Evolutionary conservation across 1,140 invertebrate species (phyloP), one percentile per base, ranked within the genome.

Genomic region (Habropoda laboriosa): DNA sequence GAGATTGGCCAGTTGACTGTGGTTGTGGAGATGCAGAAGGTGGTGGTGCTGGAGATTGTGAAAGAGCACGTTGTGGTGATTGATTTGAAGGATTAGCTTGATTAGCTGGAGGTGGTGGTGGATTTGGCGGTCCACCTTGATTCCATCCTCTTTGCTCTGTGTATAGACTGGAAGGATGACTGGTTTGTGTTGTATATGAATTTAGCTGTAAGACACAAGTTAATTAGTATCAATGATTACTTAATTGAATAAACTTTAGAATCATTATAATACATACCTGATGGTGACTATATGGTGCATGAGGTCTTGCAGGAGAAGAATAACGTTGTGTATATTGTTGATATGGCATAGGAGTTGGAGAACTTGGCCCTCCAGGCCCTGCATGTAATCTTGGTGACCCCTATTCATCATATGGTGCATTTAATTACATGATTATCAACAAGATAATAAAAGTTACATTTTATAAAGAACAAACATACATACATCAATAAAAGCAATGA

Each of bases 201-300:
- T 93, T 93, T 64, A 93, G 80, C 92, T 93, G 66, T 73, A 89
- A 81, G 68, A 27, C 1, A 51, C 4, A 30, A 24, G 5, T 75
- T n/a, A 30, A 40, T 49, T 49, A 49, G 47, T 16, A 47, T 0
- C 27, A 55, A 24, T n/a, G 42, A 82, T 40, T 21, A 40, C 30
- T 0, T 38, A 21, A 2, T 55, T 53, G 0, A 51, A 51, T 45
- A 4, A 38, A 45, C 21, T 2, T n/a, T 38, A 0, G 18, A 35
- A 30, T 42, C 2, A 24, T 40, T 55, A 38, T 16, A 30, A 47
- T 32, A 66, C n/a, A 73, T 87, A 93, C 92, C 89, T 94, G 94
- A 89, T 94, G 94, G 88, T 94, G 92, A 80, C 91, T 91, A 82
- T 94, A 94, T 30, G 94, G 93, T 76, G 93, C 91, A 79, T 94